These are phyloP conservation scores for Pinna nobilis DNA, from an alignment of 1,140 invertebrate genomes.

Conservation along the genomic window DNA sequence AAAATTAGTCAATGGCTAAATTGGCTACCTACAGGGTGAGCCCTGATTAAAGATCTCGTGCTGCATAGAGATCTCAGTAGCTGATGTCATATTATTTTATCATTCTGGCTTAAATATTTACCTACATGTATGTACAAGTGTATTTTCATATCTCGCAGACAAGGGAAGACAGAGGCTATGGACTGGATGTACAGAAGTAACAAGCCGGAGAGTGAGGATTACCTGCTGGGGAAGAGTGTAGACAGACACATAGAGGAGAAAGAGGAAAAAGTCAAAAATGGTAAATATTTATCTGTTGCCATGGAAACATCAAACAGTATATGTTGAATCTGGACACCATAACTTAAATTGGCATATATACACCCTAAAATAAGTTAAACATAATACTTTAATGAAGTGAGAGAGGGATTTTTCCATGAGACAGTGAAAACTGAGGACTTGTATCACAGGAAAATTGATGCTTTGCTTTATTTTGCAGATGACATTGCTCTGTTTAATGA, in stretches of 20 bases:
- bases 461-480: slow-evolving; percentile 45
- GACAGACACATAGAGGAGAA: slow-evolving; percentile 80
- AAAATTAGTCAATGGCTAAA: too few species aligned
- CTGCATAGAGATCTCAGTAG: too few species aligned
- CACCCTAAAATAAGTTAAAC: too few species aligned
- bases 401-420: not conserved
- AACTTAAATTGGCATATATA: too few species aligned
- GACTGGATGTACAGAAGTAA: slow-evolving; percentile 95
- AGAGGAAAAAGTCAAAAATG: slow-evolving; percentile 42
- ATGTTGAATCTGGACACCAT: not conserved
- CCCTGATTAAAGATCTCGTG: too few species aligned
- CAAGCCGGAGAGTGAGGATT: slow-evolving; percentile 89
- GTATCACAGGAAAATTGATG: not conserved
- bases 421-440: not conserved
- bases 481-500: slow-evolving; percentile 63
- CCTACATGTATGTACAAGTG: too few species aligned
- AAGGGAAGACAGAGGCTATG: slow-evolving; percentile 42
- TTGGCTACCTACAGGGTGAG: too few species aligned
- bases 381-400: not conserved
- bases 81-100: too few species aligned
- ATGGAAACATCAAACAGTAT: not conserved
- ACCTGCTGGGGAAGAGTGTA: slow-evolving; percentile 89
- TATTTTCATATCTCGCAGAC: slow-evolving; percentile 48
- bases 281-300: slow-evolving; percentile 14
- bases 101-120: too few species aligned